Evolutionary conservation across 2,888 invertebrate species (phyloP).

Genomic region (Coecobrya sp.): DNA sequence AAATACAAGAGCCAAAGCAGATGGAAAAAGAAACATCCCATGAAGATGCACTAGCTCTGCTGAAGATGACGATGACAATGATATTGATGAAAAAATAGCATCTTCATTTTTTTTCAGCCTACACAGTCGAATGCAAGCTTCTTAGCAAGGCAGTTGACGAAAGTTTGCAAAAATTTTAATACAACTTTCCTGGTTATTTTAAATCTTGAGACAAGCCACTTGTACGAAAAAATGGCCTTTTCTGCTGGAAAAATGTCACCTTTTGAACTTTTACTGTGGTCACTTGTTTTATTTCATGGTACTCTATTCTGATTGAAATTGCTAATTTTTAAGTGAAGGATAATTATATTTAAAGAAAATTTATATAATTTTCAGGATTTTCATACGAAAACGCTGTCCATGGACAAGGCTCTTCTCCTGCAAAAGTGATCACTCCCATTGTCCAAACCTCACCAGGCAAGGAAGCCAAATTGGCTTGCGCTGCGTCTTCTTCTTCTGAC

Average conservation of each 20-base stretch:
- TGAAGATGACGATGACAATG: too few relatives aligned
- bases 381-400: background rate
- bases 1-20: background rate
- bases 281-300: background rate
- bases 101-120: background rate
- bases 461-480: slow-evolving; percentile 56
- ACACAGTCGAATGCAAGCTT: background rate
- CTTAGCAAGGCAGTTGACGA: background rate
- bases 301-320: background rate
- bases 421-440: slow-evolving; percentile 28
- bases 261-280: background rate
- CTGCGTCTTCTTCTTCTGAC: background rate
- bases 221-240: background rate
- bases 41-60: background rate
- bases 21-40: background rate
- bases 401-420: slow-evolving; percentile 43
- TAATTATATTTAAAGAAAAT: background rate
- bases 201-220: too few relatives aligned
- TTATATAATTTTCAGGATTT: background rate
- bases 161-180: background rate
- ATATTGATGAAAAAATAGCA: too few relatives aligned
- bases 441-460: slow-evolving; percentile 38
- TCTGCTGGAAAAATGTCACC: background rate
- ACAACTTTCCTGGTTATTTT: background rate
- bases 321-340: background rate